phyloP scores from a whole-genome alignment of 2,888 invertebrate genomes.

The Noctua janthe region DNA sequence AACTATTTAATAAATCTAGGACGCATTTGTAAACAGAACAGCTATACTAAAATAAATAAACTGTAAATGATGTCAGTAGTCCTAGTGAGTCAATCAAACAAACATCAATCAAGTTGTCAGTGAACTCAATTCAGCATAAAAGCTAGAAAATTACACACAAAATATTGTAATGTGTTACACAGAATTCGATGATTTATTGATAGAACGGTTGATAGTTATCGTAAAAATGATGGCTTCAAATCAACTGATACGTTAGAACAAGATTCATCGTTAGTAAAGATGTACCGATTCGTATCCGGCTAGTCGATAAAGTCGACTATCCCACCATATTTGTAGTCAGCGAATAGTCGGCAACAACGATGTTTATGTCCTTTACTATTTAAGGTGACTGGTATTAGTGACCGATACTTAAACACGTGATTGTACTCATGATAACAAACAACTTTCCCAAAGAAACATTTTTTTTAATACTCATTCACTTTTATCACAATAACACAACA shows the following conservation, averaged over 20 bases:
- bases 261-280: background rate
- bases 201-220: background rate
- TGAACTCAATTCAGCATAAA: conserved; percentile 18
- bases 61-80: conserved; percentile 21
- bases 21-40: background rate
- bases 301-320: no score
- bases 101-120: conserved; percentile 38
- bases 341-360: no score
- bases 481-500: no score
- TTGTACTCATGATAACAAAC: no score
- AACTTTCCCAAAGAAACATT: no score
- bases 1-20: background rate
- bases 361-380: no score
- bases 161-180: conserved; percentile 6
- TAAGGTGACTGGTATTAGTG: no score
- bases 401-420: no score
- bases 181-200: conserved; percentile 11
- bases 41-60: background rate
- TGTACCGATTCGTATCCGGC: background rate
- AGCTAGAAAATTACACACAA: conserved; percentile 20
- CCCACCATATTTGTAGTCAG: no score
- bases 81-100: conserved; percentile 3
- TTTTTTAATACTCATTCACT: no score
- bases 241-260: background rate
- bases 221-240: conserved; percentile 3